Conservation (phyloP, 2,113 vertebrate genomes). For the Atherinomorus stipes region DNA sequence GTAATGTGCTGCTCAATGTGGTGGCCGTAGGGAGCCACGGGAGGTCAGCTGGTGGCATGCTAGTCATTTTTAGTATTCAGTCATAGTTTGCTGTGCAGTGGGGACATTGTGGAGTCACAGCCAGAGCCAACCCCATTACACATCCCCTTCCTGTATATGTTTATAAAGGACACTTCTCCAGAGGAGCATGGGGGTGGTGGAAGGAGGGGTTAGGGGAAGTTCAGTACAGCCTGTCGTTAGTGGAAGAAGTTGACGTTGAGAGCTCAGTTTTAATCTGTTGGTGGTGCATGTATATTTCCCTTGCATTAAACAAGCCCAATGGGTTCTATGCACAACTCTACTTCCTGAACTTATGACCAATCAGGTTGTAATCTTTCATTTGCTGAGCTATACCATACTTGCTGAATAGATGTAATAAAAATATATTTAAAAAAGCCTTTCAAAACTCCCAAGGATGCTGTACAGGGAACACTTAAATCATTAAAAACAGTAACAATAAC, state of each 20-base stretch:
- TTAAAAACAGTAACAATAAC: too few relatives aligned
- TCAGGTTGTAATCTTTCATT: not conserved
- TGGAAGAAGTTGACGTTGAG: conserved; percentile 12
- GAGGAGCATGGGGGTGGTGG: conserved; percentile 10
- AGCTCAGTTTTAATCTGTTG: conserved; percentile 7
- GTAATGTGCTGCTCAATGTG: not conserved
- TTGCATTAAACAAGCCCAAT: not conserved
- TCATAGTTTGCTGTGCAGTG: conserved; percentile 17
- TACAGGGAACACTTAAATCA: too few relatives aligned
- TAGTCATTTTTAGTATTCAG: conserved; percentile 42
- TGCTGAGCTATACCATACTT: too few relatives aligned
- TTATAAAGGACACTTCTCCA: conserved; percentile 39
- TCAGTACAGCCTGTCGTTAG: conserved; percentile 2
- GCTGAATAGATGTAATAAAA: too few relatives aligned
- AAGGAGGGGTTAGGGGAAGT: too few relatives aligned
- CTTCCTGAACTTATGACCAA: too few relatives aligned
- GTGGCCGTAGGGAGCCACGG: not conserved
- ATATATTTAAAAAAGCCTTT: too few relatives aligned
- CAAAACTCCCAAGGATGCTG: too few relatives aligned
- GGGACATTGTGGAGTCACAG: conserved; percentile 1
- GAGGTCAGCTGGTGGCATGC: conserved; percentile 25
- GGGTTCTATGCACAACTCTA: too few relatives aligned
- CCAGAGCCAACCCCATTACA: not conserved
- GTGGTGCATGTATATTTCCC: not conserved
- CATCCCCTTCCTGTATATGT: not conserved